Base-by-base conservation (phyloP, 2,113 vertebrate species). In the Corapipo altera region DNA sequence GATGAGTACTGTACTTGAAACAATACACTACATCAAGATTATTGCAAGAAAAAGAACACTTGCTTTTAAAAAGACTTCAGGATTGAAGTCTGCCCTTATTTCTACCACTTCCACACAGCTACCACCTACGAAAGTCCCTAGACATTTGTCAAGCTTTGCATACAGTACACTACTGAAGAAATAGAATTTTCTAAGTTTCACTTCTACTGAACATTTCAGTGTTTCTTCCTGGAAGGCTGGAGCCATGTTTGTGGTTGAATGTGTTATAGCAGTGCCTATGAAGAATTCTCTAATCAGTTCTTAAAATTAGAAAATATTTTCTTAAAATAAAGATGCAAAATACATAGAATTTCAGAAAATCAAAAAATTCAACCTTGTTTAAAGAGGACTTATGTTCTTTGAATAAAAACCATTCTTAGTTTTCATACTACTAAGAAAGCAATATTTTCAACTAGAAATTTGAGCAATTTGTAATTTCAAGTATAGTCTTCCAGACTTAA, bases 401-500 rank as follows among this genome's bases (percentile, higher is more conserved):
- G 35, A 74, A 57, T 85, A 81, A 88, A 81, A 85, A 52, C 32
- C 30, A 22, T 18, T 66, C 41, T 88, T 85, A 8, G 7, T 83
- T 91, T 75, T 88, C 62, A 72, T 8, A 72, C 26, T 85, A 51
- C 33, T 82, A 64, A 27, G 74, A 93, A 95, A 93, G 61, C 18
- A 89, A 5, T 21, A 48, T 64, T 91, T 89, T 89, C 44, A 82
- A 85, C 16, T 21, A 88, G 19, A 85, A 6, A 66, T 94, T 74
- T 88, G n/a, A 88, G 41, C 37, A 71, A 88, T 69, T 61, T 75
- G 43, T 85, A 71, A 76, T 62, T 89, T 80, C 39, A 84, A 88
- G 65, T 67, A 57, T 8, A 83, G 39, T 93, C 92, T 86, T 93
- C 44, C 61, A 92, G 74, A 75, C 70, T 94, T 92, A 91, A 96